Evolutionary conservation across 2,888 invertebrate species (phyloP), one percentile per base, ranked within the genome.

Genomic region (Apotomis turbidana): DNA sequence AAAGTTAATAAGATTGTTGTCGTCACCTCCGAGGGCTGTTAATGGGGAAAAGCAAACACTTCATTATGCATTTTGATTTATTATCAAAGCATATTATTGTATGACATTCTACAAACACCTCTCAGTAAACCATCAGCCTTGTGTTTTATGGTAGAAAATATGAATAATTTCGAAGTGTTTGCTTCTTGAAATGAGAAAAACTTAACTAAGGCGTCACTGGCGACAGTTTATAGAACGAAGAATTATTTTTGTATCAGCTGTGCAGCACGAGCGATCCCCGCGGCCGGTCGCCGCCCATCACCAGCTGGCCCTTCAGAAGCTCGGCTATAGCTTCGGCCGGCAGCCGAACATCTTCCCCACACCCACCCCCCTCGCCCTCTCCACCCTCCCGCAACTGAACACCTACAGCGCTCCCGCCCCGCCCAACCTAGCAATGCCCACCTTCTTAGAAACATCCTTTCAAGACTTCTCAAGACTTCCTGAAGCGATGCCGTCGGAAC

Each of bases 231-330:
- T 12, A n/a, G 5, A 27, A 27, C 4, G 8, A 82, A 41, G 41
- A 6, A 12, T 51, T 81, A 83, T n/a, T 68, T 49, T n/a, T 66
- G 12, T 70, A 68, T 66, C 94, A 98, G 98, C 98, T 73, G 98
- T 98, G 27, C 98, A 98, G 85, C 97, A 98, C 87, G 98, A 98
- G 89, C 93, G 98, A 75, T 97, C 98, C 9, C 97, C 98, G 0
- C 94, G 98, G 59, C 91, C 94, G 0, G 80, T 81, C 13, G 80
- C 77, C 73, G 83, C 76, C 61, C 91, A 83, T 76, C 90, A 82
- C 80, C 93, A 79, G 84, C 88, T 81, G 93, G 94, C 89, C 93
- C 79, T 93, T 5, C 89, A 90, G 62, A 90, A 88, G 76, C 82
- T 94, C n/a, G 90, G 92, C 69, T 94, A 94, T 81, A 91, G 87